phyloP scores from a whole-genome alignment of 2,797 vertebrate genomes.

The Agapornis canus region DNA sequence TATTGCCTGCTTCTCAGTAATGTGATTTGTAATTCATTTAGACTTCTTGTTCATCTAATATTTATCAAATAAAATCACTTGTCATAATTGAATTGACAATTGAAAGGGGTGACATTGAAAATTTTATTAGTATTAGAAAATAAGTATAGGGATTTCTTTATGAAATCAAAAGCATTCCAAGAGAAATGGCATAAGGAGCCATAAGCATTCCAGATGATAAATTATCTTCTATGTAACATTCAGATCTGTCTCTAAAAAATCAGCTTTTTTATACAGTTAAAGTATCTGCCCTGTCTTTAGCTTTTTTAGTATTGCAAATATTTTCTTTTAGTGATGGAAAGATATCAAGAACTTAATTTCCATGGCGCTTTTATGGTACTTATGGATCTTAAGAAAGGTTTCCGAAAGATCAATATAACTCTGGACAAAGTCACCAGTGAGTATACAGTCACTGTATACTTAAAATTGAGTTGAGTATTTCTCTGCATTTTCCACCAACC shows the following conservation, averaged over 20 bases:
- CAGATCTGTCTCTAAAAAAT: not conserved
- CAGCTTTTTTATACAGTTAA: not conserved
- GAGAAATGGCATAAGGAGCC: constrained; percentile 12
- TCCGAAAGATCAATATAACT: not conserved
- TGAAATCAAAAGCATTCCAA: constrained; percentile 16
- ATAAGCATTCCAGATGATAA: constrained; percentile 8
- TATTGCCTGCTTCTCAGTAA: not conserved
- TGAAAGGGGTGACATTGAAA: constrained; percentile 51
- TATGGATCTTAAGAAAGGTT: not conserved
- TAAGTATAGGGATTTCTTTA: not conserved
- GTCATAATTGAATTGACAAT: constrained; percentile 42
- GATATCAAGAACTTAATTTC: not conserved
- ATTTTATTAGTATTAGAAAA: constrained; percentile 51
- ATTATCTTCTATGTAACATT: not conserved
- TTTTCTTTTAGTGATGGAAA: not conserved
- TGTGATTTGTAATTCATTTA: constrained; percentile 54
- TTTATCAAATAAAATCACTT: constrained; percentile 59
- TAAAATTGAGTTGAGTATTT: not conserved
- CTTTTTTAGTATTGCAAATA: not conserved
- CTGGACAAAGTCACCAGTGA: not conserved
- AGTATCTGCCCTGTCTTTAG: not conserved
- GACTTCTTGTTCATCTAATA: constrained; percentile 34
- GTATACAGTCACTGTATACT: not conserved
- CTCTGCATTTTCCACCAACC: not conserved
- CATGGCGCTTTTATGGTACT: not conserved